Conservation (phyloP, 2,888 invertebrate genomes). For the Podabrus alpinus region DNA sequence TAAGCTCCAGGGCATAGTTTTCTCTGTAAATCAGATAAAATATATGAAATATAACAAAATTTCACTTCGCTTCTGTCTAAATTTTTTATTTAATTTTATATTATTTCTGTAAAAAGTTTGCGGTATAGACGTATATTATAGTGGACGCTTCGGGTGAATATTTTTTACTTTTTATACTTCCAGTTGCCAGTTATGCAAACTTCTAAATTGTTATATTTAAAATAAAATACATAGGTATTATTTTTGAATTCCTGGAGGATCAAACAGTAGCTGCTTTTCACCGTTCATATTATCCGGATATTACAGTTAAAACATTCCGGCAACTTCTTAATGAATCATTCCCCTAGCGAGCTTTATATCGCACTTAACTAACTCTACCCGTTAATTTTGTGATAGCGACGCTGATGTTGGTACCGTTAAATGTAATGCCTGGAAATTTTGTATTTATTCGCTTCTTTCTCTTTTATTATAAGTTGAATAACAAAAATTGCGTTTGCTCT, state of each 20-base stretch:
- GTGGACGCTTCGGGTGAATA: neutral
- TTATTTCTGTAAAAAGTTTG: neutral
- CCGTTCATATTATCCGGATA: constrained; percentile 33
- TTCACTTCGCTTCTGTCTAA: neutral
- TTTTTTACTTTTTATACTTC: neutral
- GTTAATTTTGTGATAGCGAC: constrained; percentile 42
- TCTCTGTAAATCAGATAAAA: neutral
- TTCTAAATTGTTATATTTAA: neutral
- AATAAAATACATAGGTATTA: constrained; percentile 21
- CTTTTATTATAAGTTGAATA: constrained; percentile 8
- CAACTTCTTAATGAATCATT: constrained; percentile 47
- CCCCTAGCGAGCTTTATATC: constrained; percentile 45
- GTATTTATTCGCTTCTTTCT: constrained; percentile 8
- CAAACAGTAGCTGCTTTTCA: constrained; percentile 26
- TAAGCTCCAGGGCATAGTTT: neutral
- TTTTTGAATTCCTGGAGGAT: constrained; percentile 29
- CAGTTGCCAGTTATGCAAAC: neutral
- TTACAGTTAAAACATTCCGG: constrained; percentile 34
- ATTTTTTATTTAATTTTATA: neutral
- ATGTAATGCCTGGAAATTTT: constrained; percentile 25
- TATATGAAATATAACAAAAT: neutral
- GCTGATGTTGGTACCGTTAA: constrained; percentile 14
- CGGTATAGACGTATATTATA: neutral
- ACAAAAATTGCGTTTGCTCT: neutral
- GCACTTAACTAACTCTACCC: constrained; percentile 43